Conservation (phyloP, 1,140 invertebrate species). For the Apolygus lucorum region DNA sequence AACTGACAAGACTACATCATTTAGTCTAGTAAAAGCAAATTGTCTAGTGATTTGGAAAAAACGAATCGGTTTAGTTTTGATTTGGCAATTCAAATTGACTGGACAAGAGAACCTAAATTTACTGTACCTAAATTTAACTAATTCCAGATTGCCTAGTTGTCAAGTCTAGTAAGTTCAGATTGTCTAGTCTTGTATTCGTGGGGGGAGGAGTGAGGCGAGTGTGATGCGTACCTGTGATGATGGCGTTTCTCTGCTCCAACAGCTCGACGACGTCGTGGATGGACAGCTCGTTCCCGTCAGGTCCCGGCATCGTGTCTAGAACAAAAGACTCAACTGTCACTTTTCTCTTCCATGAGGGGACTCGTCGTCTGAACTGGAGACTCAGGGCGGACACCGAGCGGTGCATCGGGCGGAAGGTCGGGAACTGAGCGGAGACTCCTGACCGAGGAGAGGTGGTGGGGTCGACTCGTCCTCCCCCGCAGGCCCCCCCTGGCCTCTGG, state of each 20-base stretch:
- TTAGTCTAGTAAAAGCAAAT: too few species aligned
- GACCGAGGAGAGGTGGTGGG: background rate
- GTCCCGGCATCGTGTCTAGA: constrained; percentile 45
- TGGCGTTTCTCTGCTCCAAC: constrained; percentile 74
- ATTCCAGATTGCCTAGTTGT: too few species aligned
- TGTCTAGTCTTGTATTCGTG: too few species aligned
- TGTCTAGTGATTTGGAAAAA: too few species aligned
- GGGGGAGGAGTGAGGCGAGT: too few species aligned
- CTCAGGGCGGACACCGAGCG: background rate
- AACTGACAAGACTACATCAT: too few species aligned
- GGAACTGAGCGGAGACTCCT: background rate
- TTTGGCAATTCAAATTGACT: too few species aligned
- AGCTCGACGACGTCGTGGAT: constrained; percentile 75
- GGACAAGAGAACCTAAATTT: too few species aligned
- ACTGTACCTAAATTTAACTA: too few species aligned
- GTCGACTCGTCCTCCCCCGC: background rate
- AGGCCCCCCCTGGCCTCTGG: too few species aligned
- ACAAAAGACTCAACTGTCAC: background rate
- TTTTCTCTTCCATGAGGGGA: background rate
- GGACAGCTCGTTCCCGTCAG: constrained; percentile 42
- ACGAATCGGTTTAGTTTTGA: too few species aligned
- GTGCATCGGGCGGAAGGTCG: background rate
- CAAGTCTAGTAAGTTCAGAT: too few species aligned
- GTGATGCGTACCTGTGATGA: constrained; percentile 62
- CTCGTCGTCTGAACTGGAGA: background rate